These are phyloP conservation scores for Silurus aristotelis DNA, from an alignment of 2,797 vertebrate genomes.

Conservation along the genomic window DNA sequence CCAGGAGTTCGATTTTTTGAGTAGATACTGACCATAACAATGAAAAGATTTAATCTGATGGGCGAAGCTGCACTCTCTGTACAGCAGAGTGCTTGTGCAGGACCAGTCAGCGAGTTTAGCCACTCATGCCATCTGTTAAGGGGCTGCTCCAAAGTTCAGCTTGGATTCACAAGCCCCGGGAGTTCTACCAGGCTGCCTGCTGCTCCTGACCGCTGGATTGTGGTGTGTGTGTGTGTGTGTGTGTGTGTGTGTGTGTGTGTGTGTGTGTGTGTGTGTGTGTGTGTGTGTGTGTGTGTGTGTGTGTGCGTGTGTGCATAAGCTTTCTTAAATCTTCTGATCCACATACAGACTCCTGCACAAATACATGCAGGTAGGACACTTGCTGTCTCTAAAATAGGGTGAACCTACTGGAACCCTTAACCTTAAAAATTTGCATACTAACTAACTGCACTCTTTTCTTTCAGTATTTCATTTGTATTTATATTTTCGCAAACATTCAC, in stretches of 20 bases:
- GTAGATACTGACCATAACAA: conserved; percentile 59
- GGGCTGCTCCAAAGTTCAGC: conserved; percentile 61
- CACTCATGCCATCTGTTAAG: conserved; percentile 61
- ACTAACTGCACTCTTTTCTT: neutral
- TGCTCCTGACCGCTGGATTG: conserved; percentile 68
- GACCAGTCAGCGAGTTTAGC: conserved; percentile 53
- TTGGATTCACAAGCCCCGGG: conserved; percentile 63
- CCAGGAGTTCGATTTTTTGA: conserved; percentile 50
- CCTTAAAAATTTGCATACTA: conserved; percentile 19
- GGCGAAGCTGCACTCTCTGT: conserved; percentile 51
- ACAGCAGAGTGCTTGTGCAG: conserved; percentile 47
- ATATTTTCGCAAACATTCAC: neutral
- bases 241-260: conserved; percentile 34
- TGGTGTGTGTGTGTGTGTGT: conserved; percentile 44
- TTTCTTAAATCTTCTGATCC: conserved; percentile 44
- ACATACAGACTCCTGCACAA: conserved; percentile 62
- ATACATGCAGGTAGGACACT: conserved; percentile 60
- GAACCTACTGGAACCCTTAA: conserved; percentile 56
- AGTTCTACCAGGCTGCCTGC: conserved; percentile 61
- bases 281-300: conserved; percentile 45
- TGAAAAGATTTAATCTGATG: conserved; percentile 62
- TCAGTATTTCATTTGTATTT: conserved; percentile 24
- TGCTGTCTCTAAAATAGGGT: conserved; percentile 63
- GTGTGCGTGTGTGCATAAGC: conserved; percentile 40
- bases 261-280: conserved; percentile 47